A percentile compares a stretch with the other conserved stretches of the same genome.
Evolutionary conservation across 2,888 invertebrate genomes (phyloP).

Genomic region (Cabera pusaria): DNA sequence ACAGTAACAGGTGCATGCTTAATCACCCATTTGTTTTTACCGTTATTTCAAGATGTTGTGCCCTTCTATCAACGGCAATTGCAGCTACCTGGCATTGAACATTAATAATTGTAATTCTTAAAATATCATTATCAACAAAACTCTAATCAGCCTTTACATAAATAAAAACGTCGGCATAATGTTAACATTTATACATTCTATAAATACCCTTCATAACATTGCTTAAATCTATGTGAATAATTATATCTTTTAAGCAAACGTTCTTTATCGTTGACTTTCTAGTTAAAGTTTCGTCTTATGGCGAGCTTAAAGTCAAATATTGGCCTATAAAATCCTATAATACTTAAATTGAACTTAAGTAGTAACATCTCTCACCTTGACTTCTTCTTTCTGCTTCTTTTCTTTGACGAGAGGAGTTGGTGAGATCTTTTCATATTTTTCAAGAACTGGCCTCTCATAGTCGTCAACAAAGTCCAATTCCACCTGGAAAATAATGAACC

Average conservation of each 20-base stretch:
- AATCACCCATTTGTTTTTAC: slow-evolving; percentile 46
- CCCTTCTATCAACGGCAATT: slow-evolving; percentile 42
- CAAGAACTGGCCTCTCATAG: slow-evolving; percentile 89
- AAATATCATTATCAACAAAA: no score
- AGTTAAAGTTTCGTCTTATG: no score
- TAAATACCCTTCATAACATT: no score
- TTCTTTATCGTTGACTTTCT: no score
- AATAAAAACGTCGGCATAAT: no score
- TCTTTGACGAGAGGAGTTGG: slow-evolving; percentile 71
- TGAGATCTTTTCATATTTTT: slow-evolving; percentile 86
- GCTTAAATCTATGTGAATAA: no score
- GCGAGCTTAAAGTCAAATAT: no score
- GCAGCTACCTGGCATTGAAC: slow-evolving; percentile 63
- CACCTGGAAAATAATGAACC: slow-evolving; percentile 48
- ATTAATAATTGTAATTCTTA: slow-evolving; percentile 9
- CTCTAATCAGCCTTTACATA: no score
- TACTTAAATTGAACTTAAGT: no score
- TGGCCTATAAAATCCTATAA: no score
- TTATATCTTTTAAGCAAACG: no score
- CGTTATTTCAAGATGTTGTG: slow-evolving; percentile 66
- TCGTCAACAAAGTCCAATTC: slow-evolving; percentile 85
- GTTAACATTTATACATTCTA: no score
- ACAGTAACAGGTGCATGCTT: slow-evolving; percentile 24
- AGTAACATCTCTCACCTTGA: slow-evolving; percentile 53
- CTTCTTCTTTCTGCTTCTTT: slow-evolving; percentile 71